Conservation (phyloP, 1,140 invertebrate genomes). For the Drosophila pseudoananassae region DNA sequence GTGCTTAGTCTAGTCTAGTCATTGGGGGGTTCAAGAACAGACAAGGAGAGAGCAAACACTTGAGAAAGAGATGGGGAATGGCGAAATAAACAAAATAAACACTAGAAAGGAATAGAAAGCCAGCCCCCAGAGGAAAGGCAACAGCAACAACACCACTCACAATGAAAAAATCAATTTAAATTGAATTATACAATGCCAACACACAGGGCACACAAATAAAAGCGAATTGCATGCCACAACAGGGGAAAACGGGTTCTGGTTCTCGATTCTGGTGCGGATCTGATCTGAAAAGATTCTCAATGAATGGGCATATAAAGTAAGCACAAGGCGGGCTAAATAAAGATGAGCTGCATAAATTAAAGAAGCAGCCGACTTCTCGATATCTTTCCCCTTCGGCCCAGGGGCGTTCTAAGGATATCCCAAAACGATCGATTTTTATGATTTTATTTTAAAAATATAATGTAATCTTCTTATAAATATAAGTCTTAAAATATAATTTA, state of each 20-base stretch:
- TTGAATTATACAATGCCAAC: conserved; percentile 72
- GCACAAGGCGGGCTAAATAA: conserved; percentile 64
- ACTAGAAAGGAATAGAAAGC: conserved; percentile 11
- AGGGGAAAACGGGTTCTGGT: conserved; percentile 53
- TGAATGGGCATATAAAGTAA: conserved; percentile 56
- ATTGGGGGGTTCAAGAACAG: conserved; percentile 36
- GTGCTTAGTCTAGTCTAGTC: conserved; percentile 1
- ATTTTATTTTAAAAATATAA: background rate
- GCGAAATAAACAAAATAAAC: conserved; percentile 1
- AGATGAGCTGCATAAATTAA: conserved; percentile 78
- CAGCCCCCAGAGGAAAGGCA: conserved; percentile 35
- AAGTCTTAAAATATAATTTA: too few species aligned
- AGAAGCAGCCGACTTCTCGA: conserved; percentile 24
- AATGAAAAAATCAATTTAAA: conserved; percentile 74
- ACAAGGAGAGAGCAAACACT: conserved; percentile 7
- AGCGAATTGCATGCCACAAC: conserved; percentile 53
- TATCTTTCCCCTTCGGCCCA: background rate
- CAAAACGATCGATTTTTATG: background rate
- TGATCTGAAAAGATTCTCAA: conserved; percentile 59
- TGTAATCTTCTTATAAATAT: too few species aligned
- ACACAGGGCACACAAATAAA: conserved; percentile 24
- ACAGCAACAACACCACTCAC: conserved; percentile 18
- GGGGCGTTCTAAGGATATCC: background rate
- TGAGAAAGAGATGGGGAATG: background rate
- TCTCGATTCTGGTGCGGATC: conserved; percentile 9